phyloP scores from a whole-genome alignment of 2,113 vertebrate genomes.

The Myiozetetes cayanensis region DNA sequence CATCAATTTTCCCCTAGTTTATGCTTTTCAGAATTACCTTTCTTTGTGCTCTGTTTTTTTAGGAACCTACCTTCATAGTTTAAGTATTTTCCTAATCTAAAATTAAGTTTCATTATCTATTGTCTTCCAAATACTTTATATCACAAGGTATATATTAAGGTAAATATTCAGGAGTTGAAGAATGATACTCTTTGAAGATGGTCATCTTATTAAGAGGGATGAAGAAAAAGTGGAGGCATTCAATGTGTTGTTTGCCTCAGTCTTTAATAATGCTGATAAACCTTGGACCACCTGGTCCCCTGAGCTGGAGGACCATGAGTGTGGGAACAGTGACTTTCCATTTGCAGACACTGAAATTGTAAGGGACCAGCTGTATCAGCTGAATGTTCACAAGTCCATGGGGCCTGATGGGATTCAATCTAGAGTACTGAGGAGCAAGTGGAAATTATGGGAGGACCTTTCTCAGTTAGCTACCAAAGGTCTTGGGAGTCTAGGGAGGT shows the following conservation, averaged over 20 bases:
- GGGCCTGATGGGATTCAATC: not conserved
- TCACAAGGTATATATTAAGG: not conserved
- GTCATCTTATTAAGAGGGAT: not conserved
- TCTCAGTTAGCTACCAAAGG: not conserved
- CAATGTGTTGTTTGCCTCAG: not conserved
- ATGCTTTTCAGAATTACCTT: not conserved
- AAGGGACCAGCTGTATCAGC: not conserved
- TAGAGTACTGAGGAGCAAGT: not conserved
- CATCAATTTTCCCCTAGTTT: not conserved
- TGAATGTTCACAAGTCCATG: not conserved
- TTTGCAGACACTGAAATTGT: not conserved
- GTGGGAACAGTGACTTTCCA: not conserved
- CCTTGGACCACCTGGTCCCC: not conserved
- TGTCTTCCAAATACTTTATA: not conserved
- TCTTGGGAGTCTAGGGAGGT: not conserved
- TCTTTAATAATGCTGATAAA: not conserved
- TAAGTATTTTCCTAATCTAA: not conserved
- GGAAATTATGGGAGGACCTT: not conserved
- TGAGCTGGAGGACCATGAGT: not conserved
- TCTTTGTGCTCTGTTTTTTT: not conserved
- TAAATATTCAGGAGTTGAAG: not conserved
- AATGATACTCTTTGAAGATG: not conserved
- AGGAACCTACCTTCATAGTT: not conserved
- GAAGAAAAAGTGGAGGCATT: not conserved
- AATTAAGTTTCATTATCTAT: not conserved